These are phyloP conservation scores for Hypotaenidia okinawae DNA, from an alignment of 2,797 vertebrate species.

Conservation along the genomic window DNA sequence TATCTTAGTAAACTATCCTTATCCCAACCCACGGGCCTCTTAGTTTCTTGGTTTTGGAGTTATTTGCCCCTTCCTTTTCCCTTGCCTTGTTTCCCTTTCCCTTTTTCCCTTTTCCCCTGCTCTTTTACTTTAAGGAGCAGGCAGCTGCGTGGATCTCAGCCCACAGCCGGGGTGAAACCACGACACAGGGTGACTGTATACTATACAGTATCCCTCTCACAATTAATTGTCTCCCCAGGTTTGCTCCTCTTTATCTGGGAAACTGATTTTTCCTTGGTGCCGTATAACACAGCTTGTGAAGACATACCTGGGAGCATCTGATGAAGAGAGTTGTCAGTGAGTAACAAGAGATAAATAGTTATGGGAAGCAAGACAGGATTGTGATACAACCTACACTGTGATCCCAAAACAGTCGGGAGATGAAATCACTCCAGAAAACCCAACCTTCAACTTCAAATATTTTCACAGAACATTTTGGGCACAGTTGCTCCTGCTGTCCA, in stretches of 20 bases:
- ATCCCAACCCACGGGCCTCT: no score
- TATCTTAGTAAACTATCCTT: no score
- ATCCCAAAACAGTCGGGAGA: background rate
- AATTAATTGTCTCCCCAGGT: background rate
- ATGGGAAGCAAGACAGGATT: background rate
- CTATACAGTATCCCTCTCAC: background rate
- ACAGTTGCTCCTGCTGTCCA: background rate
- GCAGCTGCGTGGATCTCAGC: no score
- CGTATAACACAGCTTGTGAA: background rate
- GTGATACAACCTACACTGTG: background rate
- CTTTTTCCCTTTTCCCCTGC: no score
- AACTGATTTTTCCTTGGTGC: background rate
- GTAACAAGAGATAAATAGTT: background rate
- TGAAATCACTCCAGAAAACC: background rate
- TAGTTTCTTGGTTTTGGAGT: no score
- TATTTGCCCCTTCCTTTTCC: no score
- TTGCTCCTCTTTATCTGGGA: background rate
- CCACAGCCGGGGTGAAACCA: no score
- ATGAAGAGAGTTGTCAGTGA: background rate
- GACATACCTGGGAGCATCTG: accelerated
- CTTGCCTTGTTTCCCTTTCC: no score
- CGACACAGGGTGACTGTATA: background rate
- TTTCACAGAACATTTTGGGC: background rate
- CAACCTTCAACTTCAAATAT: background rate
- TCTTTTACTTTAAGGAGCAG: no score